Base-by-base conservation (phyloP, 2,113 vertebrate species). In the Leptodactylus fuscus region DNA sequence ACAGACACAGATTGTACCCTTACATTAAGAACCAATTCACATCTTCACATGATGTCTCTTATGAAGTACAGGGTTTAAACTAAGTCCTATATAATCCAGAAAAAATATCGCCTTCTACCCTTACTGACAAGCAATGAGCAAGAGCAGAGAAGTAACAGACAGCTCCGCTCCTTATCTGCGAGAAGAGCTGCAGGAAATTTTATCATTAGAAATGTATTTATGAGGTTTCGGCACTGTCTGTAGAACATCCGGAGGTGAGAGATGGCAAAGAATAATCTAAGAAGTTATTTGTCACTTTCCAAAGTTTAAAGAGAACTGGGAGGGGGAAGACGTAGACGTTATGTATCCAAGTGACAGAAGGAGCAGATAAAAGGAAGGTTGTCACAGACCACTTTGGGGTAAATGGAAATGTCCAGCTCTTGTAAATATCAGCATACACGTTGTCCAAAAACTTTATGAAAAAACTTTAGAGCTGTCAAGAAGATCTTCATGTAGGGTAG, bases 151-250 rank as follows among this genome's bases (percentile, higher is more conserved):
- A 65, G 44, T 75, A 75, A 46, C 70, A 83, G 82, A 83, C 82
- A 83, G 82, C n/a, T 83, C 53, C 18, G 51, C 38, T 83, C 38
- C 70, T 83, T 75, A 83, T 78, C 82, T 85, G 53, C 24, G 38
- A 83, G 73, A 65, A 83, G 49, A 53, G 81, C 69, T 83, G 69
- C 51, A 46, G 81, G 81, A 75, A 74, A 73, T 83, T 74, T 73
- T 83, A 83, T 83, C 81, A 83, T 83, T 74, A 83, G 81, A 83
- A 74, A 71, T 74, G 36, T 83, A 83, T 83, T 83, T 83, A 74
- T 83, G 34, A 74, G 81, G 70, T 74, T 83, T 74, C 49, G 9
- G 81, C 69, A 58, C 81, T 46, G 69, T 82, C 81, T 82, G 81
- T 32, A 49, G 81, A 82, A 41, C 65, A 46, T 71, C 67, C 51